Percentiles rank a stretch among this genome's conserved stretches.
phyloP scores from a whole-genome alignment of 2,113 vertebrate genomes.

The Semicossyphus pulcher region DNA sequence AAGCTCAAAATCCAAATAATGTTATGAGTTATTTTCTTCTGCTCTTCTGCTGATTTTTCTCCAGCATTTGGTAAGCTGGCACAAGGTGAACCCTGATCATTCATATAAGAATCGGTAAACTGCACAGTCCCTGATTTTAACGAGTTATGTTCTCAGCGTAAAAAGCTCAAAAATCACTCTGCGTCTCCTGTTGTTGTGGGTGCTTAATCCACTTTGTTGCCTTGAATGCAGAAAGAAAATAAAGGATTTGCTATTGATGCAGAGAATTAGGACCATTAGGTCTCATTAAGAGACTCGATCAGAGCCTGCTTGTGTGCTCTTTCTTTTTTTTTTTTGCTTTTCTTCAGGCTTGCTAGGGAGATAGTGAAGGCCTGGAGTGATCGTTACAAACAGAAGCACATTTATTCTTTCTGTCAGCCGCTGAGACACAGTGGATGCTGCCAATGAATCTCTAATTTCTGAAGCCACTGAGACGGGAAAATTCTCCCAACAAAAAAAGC shows the following conservation, averaged over 20 bases:
- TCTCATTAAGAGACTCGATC: slow-evolving; percentile 64
- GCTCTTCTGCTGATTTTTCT: too few species aligned
- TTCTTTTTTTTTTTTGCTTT: slow-evolving; percentile 44
- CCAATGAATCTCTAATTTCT: slow-evolving; percentile 64
- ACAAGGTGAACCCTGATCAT: too few species aligned
- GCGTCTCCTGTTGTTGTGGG: slow-evolving; percentile 24
- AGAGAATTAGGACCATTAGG: slow-evolving; percentile 70
- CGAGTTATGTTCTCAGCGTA: slow-evolving; percentile 18
- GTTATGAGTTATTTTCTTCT: too few species aligned
- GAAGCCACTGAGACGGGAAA: slow-evolving; percentile 38
- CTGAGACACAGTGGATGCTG: slow-evolving; percentile 43
- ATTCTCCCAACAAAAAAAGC: slow-evolving; percentile 14
- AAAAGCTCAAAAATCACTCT: slow-evolving; percentile 22
- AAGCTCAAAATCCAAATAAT: too few species aligned
- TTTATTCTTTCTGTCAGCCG: slow-evolving; percentile 67
- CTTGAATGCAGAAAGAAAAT: slow-evolving; percentile 53
- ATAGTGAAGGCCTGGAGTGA: slow-evolving; percentile 42
- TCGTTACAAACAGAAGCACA: slow-evolving; percentile 56
- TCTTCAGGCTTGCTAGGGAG: slow-evolving; percentile 11
- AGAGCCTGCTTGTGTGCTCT: slow-evolving; percentile 23
- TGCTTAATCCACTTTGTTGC: slow-evolving; percentile 50
- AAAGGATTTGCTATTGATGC: slow-evolving; percentile 61
- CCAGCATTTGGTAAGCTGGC: too few species aligned
- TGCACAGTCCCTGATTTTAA: neutral
- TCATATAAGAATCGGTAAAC: too few species aligned